Evolutionary conservation across 2,113 vertebrate genomes (phyloP).

Genomic region (Sakesphorus luctuosus): DNA sequence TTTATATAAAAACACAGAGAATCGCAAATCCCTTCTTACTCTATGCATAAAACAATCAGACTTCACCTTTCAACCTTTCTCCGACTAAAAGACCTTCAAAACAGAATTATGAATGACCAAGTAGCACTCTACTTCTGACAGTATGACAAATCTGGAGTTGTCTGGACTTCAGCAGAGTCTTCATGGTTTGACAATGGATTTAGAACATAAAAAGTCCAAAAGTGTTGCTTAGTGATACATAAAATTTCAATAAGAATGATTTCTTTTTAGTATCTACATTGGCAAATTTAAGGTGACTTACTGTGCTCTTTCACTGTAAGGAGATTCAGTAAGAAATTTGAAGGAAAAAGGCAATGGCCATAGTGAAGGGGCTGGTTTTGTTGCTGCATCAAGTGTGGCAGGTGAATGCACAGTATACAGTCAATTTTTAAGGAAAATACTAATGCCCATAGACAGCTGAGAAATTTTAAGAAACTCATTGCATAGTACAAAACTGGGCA

Average conservation of each 20-base stretch:
- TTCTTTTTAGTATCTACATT: not conserved
- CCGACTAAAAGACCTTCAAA: not conserved
- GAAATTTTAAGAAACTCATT: not conserved
- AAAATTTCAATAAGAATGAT: not conserved
- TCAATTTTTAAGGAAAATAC: not conserved
- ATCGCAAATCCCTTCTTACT: not conserved
- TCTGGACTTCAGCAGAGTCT: not conserved
- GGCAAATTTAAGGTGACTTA: not conserved
- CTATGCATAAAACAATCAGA: not conserved
- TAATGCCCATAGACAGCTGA: not conserved
- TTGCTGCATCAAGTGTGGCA: not conserved
- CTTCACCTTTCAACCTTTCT: not conserved
- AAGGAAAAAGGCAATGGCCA: not conserved
- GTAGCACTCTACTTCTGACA: not conserved
- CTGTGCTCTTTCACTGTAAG: not conserved
- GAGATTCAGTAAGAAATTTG: not conserved
- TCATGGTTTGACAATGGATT: not conserved
- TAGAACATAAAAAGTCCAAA: not conserved
- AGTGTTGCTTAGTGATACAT: not conserved
- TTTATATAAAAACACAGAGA: not conserved
- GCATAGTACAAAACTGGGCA: not conserved
- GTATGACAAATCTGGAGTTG: not conserved
- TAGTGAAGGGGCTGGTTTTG: not conserved
- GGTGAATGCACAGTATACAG: not conserved
- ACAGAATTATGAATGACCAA: not conserved